Conservation (phyloP, 2,888 invertebrate genomes). For the Macrophya alboannulata region DNA sequence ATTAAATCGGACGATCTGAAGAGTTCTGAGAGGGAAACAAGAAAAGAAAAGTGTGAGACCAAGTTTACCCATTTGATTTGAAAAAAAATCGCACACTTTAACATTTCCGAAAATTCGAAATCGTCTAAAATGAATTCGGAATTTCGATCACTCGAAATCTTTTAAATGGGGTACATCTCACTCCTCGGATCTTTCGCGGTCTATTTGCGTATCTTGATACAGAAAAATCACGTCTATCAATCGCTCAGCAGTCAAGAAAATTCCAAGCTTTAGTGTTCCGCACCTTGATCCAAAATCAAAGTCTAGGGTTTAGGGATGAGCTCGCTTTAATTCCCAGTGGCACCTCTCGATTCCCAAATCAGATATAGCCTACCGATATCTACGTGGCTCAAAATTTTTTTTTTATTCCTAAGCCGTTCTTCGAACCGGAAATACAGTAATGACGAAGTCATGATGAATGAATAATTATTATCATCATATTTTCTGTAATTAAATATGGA, state of each 20-base stretch:
- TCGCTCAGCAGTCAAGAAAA: background rate
- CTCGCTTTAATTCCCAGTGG: background rate
- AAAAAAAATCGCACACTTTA: background rate
- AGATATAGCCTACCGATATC: background rate
- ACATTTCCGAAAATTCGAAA: background rate
- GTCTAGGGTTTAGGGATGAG: too few species aligned
- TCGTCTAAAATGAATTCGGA: background rate
- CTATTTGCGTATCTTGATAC: background rate
- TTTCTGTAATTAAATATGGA: background rate
- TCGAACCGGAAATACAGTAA: background rate
- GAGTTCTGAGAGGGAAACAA: background rate
- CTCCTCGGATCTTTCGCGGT: background rate
- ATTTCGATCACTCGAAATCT: background rate
- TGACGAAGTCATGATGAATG: background rate
- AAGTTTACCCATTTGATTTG: conserved; percentile 8
- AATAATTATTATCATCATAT: background rate
- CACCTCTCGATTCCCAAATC: background rate
- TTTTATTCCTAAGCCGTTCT: background rate
- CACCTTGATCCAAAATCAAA: background rate
- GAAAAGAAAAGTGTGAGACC: background rate
- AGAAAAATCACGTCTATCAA: conserved; percentile 9
- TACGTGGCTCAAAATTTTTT: background rate
- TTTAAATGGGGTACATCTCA: background rate
- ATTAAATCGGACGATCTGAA: conserved; percentile 27
- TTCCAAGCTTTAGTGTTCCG: background rate